Percentiles rank a stretch among this genome's conserved stretches.
Evolutionary conservation across 2,888 invertebrate genomes (phyloP).

Genomic region (Charanyca ferruginea): DNA sequence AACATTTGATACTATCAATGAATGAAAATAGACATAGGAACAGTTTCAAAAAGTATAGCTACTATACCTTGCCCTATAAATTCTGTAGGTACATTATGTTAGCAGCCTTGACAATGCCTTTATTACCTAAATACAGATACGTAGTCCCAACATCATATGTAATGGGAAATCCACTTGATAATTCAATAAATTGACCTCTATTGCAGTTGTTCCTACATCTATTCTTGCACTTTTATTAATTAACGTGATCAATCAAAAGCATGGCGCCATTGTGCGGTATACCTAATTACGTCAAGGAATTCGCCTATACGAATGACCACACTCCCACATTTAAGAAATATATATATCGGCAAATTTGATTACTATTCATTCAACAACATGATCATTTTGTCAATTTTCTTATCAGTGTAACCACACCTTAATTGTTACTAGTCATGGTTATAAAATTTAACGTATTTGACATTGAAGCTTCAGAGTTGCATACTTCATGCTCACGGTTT

Average conservation of each 20-base stretch:
- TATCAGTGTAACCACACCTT: conserved; percentile 28
- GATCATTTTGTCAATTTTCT: background rate
- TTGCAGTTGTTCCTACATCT: background rate
- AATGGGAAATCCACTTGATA: conserved; percentile 9
- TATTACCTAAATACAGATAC: background rate
- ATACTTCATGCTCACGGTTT: conserved; percentile 13
- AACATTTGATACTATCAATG: conserved; percentile 49
- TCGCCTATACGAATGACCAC: no score
- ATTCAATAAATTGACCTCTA: background rate
- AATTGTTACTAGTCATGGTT: conserved; percentile 34
- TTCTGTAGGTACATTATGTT: conserved; percentile 9
- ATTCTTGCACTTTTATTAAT: conserved; percentile 10
- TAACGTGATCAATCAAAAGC: conserved; percentile 13
- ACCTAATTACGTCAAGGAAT: background rate
- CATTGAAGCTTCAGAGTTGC: conserved; percentile 52
- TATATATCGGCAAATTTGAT: background rate
- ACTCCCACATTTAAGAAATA: background rate
- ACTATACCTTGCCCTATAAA: conserved; percentile 14
- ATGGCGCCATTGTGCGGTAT: background rate
- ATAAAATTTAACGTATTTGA: conserved; percentile 51
- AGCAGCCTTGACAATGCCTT: conserved; percentile 6
- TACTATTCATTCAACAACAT: background rate
- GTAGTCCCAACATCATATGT: no score
- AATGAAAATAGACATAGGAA: conserved; percentile 53
- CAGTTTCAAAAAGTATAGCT: conserved; percentile 17